Evolutionary conservation across 2,888 invertebrate genomes (phyloP), one percentile per base, ranked within the genome.

Genomic region (Chironomus tentans): DNA sequence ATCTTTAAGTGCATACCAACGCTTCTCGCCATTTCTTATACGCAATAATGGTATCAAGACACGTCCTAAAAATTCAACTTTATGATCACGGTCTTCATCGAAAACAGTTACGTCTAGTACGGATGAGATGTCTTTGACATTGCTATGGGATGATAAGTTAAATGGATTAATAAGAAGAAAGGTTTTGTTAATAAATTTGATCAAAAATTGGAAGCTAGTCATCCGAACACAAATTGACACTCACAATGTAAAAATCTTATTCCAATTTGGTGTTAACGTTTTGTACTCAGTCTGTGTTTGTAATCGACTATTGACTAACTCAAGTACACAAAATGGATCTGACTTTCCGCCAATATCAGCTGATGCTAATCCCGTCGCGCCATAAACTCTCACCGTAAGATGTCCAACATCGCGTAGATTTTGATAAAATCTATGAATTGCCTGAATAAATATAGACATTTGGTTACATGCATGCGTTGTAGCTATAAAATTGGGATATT

Each of bases 251-350:
- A 98, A 99, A 79, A 98, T 94, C 85, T 98, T 98, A 86, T 97
- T 96, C 99, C 99, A 99, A 79, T 92, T 95, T 0, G 99, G 99
- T 75, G 92, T 88, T 22, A 99, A 85, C 0, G 98, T 99, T 84
- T 98, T 98, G 84, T 99, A 99, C 84, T 98, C 98, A 0, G 99
- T 99, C 83, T 98, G 97, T 0, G 99, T 99, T 84, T 98, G 98
- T 48, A 98, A 86, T 72, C 98, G 88, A 0, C 96, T 90, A 82
- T 99, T 99, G 13, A 95, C 94, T 78, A 99, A 86, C 82, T 98
- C 98, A 21, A 99, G 83, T 0, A 99, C 98, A 84, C 97, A 98
- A 85, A 98, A 99, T 0, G 99, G 99, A 85, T 99, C 99, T 69
- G 97, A 97, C 83, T 98, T 98, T 2, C 98, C 98, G 0, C 97